Evolutionary conservation across 2,888 invertebrate species (phyloP).

Genomic region (Cerastis leucographa): DNA sequence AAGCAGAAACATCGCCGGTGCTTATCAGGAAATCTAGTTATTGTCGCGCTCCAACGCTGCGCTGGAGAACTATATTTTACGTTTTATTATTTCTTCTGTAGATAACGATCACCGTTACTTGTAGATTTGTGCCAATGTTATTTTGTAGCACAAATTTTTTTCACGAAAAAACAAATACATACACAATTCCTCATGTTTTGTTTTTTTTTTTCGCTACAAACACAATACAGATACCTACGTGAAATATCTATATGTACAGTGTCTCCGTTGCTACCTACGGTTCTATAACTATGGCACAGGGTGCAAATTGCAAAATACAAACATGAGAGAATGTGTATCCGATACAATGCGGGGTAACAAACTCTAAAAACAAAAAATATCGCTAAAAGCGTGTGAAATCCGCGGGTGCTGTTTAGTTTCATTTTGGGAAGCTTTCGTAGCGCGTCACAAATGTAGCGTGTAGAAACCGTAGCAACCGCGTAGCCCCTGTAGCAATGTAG

Average conservation of each 20-base stretch:
- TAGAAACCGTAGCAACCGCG: conserved; percentile 19
- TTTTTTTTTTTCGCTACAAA: not conserved
- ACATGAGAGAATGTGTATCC: not conserved
- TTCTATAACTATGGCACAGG: not conserved
- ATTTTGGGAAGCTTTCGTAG: conserved; percentile 32
- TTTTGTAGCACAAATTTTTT: conserved; percentile 17
- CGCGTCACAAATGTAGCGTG: conserved; percentile 23
- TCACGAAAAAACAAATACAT: not conserved
- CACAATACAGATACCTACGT: not conserved
- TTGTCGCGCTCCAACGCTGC: conserved; percentile 30
- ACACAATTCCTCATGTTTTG: too few species aligned
- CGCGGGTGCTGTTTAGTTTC: conserved; percentile 30
- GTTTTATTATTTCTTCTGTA: conserved; percentile 19
- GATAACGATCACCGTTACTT: conserved; percentile 1
- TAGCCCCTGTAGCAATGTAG: conserved; percentile 15
- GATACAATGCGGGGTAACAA: conserved; percentile 39
- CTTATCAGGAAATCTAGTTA: conserved; percentile 64
- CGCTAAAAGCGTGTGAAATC: conserved; percentile 47
- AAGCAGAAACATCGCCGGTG: conserved; percentile 54
- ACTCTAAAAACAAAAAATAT: conserved; percentile 46
- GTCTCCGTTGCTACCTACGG: not conserved
- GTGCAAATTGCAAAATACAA: conserved; percentile 20
- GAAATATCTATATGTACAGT: not conserved
- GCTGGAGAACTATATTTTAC: conserved; percentile 17
- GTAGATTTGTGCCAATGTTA: conserved; percentile 5